These are phyloP conservation scores for Drosophila sp. DNA, from an alignment of 1,140 invertebrate genomes.

Conservation along the genomic window DNA sequence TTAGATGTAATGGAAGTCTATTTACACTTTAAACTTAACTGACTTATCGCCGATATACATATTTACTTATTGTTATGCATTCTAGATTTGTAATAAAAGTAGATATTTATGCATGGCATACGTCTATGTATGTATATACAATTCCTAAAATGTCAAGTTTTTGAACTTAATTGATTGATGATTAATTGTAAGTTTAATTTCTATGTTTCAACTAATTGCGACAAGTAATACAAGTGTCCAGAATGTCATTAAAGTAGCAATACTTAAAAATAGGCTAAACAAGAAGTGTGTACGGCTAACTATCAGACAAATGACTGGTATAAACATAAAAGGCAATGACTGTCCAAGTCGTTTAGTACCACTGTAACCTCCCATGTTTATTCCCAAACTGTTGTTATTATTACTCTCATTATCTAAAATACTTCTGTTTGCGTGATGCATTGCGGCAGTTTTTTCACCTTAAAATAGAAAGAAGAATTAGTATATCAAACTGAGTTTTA, in stretches of 20 bases:
- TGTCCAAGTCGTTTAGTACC: constrained; percentile 33
- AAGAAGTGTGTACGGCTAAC: constrained; percentile 26
- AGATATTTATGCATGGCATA: constrained; percentile 30
- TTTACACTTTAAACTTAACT: constrained; percentile 64
- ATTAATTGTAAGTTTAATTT: neutral
- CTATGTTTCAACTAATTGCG: constrained; percentile 68
- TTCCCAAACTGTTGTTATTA: constrained; percentile 56
- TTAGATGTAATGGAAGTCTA: constrained; percentile 62
- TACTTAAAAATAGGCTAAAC: constrained; percentile 36
- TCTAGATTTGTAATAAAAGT: constrained; percentile 32
- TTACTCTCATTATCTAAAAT: constrained; percentile 67
- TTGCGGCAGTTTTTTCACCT: constrained; percentile 87
- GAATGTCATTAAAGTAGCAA: constrained; percentile 34
- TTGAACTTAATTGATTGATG: constrained; percentile 50
- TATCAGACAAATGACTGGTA: constrained; percentile 50
- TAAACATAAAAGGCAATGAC: constrained; percentile 37
- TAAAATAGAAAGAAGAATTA: constrained; percentile 69
- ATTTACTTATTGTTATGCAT: constrained; percentile 56
- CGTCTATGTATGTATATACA: constrained; percentile 64
- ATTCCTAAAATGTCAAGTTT: constrained; percentile 56
- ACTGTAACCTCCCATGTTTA: constrained; percentile 58
- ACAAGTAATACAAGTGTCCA: constrained; percentile 43
- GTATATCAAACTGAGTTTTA: constrained; percentile 15
- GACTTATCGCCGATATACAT: constrained; percentile 41
- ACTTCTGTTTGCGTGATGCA: constrained; percentile 86